Evolutionary conservation across 2,888 invertebrate species (phyloP), one percentile per base, ranked within the genome.

Genomic region (Seladonia tumulorum): DNA sequence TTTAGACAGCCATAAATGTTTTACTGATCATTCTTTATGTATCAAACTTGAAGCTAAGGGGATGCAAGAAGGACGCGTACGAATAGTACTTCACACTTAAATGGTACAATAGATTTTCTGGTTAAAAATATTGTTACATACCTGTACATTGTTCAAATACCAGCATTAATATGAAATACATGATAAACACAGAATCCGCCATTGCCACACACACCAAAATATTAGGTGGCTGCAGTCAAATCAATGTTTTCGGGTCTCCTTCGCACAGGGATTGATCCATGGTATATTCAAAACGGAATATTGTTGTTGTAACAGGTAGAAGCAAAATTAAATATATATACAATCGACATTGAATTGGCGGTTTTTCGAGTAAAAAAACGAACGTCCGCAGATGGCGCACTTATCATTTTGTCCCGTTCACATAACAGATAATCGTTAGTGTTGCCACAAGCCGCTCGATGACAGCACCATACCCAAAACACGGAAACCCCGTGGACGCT

Each of bases 181-280:
- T 90, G 90, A 94, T 93, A 93, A 94, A 93, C 92, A 93, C 91
- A 93, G 88, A 90, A 92, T 93, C 93, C 94, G 94, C 94, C 94
- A 94, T 94, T 93, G 93, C 93, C 90, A 82, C 91, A 86, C 90
- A 93, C 91, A 92, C 94, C 93, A 93, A 94, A 94, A 94, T 93
- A 94, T 93, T 92, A 89, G 86, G 87, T 86, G 87, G 86, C 84
- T 87, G 80, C 82, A 89, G 88, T 91, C 87, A 84, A 79, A 87
- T 82, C 81, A 74, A 78, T 47, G 35, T 47, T 73, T 68, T 73
- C 16, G n/a, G 75, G 42, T 42, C 35, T 49, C 42, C 16, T 66
- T 66, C 60, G 22, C 16, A 53, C 25, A 5, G n/a, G 22, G 25
- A 14, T 22, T 18, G 35, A 5, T 25, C 25, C 78, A 42, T n/a